Base-by-base conservation (phyloP, 2,113 vertebrate species). In the Cheilinus undulatus region DNA sequence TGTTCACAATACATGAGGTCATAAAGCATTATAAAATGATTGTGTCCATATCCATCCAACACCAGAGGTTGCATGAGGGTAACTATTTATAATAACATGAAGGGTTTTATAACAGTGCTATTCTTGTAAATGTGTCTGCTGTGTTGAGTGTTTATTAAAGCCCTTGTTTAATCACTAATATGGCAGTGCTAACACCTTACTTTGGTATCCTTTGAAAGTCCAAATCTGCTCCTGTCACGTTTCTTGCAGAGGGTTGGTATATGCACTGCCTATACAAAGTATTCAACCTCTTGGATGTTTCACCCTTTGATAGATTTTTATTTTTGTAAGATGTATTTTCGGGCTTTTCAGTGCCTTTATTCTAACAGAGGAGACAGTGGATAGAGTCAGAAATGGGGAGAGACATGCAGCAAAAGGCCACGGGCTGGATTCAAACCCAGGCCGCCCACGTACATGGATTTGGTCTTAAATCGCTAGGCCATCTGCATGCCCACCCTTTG, bases 11-110 rank as follows among this genome's bases (percentile, higher is more conserved):
- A 19, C 19, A 17, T 42, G 40, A 42, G 14, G 3, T 42, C 40
- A 42, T 42, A 42, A 42, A 42, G 4, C 3, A 14, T 49, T 24
- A 15, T 24, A 19, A n/a, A 36, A 32, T 24, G 28, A 4, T 49
- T 4, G 53, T 61, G 66, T 52, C 43, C 30, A 54, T 54, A 9
- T 57, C 36, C 12, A 22, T 42, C 26, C 27, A 10, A 73, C 58
- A 49, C 23, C 20, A 8, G 3, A 42, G 50, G 27, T 69, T 64
- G n/a, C 10, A 34, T 30, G 43, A n/a, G 43, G 38, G 70, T 51
- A 17, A 56, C 0, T 3, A 1, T 19, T 51, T 27, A 48, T 26
- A 52, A 59, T 20, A 20, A 36, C 52, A 17, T 28, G 3, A 3
- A 28, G n/a, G 28, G 46, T 63, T 54, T 36, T 43, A 62, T 12